Evolutionary conservation across 1,140 invertebrate genomes (phyloP), one percentile per base, ranked within the genome.

Genomic region (Riptortus pedestris): DNA sequence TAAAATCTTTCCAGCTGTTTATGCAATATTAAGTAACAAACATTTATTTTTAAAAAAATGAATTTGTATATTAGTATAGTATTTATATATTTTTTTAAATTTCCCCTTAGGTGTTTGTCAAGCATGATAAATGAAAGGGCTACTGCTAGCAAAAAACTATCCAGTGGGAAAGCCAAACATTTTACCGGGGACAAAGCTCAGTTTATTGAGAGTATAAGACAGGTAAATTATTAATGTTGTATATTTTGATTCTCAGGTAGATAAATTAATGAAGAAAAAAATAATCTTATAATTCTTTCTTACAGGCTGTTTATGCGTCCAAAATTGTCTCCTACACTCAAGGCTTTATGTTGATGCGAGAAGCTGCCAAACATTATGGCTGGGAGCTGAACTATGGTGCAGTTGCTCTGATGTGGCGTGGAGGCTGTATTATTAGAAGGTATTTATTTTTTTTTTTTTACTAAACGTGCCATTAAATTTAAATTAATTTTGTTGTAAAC

Each of bases 271-370:
- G n/a, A n/a, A n/a, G n/a, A n/a, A n/a, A n/a, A n/a, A n/a, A n/a
- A n/a, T n/a, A n/a, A n/a, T n/a, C n/a, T n/a, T n/a, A n/a, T n/a
- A n/a, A n/a, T n/a, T n/a, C n/a, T n/a, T n/a, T n/a, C n/a, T 69
- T 76, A 28, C 71, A 94, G 77, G 96, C 96, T 2, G 76, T 99
- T 2, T 99, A 98, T 74, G 93, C 95, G 2, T 93, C 94, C 33
- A 99, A 99, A 77, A 96, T 99, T 67, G 92, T 99, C 48, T 98
- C 94, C 0, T 99, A 99, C 72, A 92, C 97, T 0, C 97, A 99
- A 80, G 97, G 97, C 0, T 99, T 99, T 72, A 99, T 99, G 97
- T 77, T 99, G 57, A 79, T 99, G 69, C 80, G 91, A 52, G 93
- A 98, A 77, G 95, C 96, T 26, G 94, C 94, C 0, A 86, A 88